Conservation (phyloP, 2,113 vertebrate genomes). For the Paralichthys olivaceus region DNA sequence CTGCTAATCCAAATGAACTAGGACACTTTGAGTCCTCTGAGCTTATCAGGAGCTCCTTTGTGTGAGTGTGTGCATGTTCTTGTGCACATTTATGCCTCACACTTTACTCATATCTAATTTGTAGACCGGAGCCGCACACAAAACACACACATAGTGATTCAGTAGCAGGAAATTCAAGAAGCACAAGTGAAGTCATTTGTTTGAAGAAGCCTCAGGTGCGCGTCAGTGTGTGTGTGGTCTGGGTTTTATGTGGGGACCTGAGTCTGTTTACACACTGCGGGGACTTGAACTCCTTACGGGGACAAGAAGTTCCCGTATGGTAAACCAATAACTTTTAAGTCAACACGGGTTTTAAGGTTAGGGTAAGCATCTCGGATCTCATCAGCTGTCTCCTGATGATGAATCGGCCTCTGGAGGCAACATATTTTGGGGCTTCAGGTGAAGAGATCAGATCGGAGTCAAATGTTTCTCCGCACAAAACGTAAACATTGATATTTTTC, state of each 20-base stretch:
- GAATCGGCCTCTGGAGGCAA: too few species aligned
- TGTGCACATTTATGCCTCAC: conserved; percentile 29
- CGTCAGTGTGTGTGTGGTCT: conserved; percentile 15
- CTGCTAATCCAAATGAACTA: conserved; percentile 58
- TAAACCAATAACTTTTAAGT: too few species aligned
- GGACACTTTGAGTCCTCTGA: conserved; percentile 59
- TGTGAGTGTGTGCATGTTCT: conserved; percentile 15
- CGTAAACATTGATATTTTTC: too few species aligned
- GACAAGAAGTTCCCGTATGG: background rate
- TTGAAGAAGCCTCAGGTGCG: conserved; percentile 50
- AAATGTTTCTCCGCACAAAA: too few species aligned
- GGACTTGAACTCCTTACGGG: background rate
- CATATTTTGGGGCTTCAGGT: too few species aligned
- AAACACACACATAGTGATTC: conserved; percentile 30
- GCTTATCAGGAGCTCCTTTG: conserved; percentile 33
- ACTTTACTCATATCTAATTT: conserved; percentile 46
- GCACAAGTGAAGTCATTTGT: conserved; percentile 59
- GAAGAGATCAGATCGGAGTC: too few species aligned
- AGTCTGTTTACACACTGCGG: background rate
- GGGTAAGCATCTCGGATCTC: background rate
- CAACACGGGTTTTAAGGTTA: too few species aligned
- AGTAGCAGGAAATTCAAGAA: conserved; percentile 54
- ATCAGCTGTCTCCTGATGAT: too few species aligned
- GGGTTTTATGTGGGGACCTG: background rate
- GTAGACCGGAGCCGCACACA: conserved; percentile 19